Evolutionary conservation across 2,888 invertebrate genomes (phyloP), one percentile per base, ranked within the genome.

Genomic region (Drosophila parthenogenetica): DNA sequence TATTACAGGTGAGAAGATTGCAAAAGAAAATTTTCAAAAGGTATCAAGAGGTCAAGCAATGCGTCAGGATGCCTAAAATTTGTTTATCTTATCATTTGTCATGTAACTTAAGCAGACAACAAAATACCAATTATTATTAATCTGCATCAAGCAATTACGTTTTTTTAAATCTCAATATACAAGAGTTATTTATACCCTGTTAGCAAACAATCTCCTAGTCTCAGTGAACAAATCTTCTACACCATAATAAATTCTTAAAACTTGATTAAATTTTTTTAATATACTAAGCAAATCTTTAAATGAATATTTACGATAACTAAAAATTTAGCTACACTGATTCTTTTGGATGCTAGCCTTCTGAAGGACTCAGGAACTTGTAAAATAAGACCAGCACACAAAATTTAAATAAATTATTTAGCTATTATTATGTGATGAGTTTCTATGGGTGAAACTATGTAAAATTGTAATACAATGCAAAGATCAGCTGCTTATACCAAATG

Each of bases 1-100:
- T 66, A n/a, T 79, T 78, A 13, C 60, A 81, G 89, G 69, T 67
- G 78, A 87, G 42, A 60, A 74, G 19, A 79, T 69, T 54, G 63
- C 62, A 29, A 78, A 77, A 43, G 87, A 87, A 69, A 67, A 74
- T 32, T 75, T 78, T 57, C 73, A 60, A 25, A 76, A 69, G 14
- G 66, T 60, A 35, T 60, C 74, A 37, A 80, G 11, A 16, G 14
- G n/a, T 48, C 29, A 48, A 48, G 29, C 73, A 39, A 80, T 5
- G 16, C 16, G n/a, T 48, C 29, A 48, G 29, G 29, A 48, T 16
- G 48, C 48, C 2, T 48, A 48, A 29, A 29, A 32, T 48, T 32
- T 25, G 29, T 29, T 32, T 14, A 14, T 22, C n/a, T 10, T 10
- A 8, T 25, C 10, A 25, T 14, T 46, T 46, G 13, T 35, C 13